These are phyloP conservation scores for Hyles vespertilio DNA, from an alignment of 1,140 invertebrate species.

Conservation along the genomic window DNA sequence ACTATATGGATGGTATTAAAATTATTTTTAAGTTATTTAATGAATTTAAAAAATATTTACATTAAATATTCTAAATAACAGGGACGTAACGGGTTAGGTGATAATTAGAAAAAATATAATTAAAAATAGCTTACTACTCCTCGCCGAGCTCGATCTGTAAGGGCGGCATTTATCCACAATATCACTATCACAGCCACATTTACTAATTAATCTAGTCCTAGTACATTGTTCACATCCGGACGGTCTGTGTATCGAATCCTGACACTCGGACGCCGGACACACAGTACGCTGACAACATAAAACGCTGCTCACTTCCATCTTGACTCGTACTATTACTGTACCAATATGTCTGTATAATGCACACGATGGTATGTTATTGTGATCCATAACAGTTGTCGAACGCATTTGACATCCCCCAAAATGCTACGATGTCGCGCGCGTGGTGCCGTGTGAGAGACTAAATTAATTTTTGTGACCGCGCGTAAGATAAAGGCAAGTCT, in stretches of 20 bases:
- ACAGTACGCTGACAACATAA: constrained; percentile 31
- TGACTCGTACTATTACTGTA: constrained; percentile 61
- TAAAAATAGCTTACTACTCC: constrained; percentile 60
- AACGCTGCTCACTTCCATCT: constrained; percentile 43
- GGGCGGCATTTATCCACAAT: constrained; percentile 50
- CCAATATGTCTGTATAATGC: constrained; percentile 50
- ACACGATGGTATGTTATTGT: constrained; percentile 50
- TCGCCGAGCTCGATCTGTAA: constrained; percentile 51
- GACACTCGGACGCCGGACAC: constrained; percentile 26
- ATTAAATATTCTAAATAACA: constrained; percentile 10
- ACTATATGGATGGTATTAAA: not conserved
- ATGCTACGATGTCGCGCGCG: constrained; percentile 54
- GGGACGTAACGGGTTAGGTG: not conserved
- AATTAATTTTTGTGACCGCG: constrained; percentile 60
- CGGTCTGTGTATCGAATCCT: constrained; percentile 33
- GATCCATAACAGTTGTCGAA: constrained; percentile 57
- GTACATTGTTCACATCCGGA: constrained; percentile 57
- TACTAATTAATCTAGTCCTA: constrained; percentile 60
- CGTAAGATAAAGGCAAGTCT: constrained; percentile 63
- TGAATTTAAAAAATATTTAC: constrained; percentile 2
- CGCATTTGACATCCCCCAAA: constrained; percentile 60
- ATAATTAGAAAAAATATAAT: constrained; percentile 11
- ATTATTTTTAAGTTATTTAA: not conserved
- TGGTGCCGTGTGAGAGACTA: constrained; percentile 64
- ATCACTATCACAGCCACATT: constrained; percentile 72